Evolutionary conservation across 1,140 invertebrate species (phyloP).

Genomic region (Kradibia gibbosae): DNA sequence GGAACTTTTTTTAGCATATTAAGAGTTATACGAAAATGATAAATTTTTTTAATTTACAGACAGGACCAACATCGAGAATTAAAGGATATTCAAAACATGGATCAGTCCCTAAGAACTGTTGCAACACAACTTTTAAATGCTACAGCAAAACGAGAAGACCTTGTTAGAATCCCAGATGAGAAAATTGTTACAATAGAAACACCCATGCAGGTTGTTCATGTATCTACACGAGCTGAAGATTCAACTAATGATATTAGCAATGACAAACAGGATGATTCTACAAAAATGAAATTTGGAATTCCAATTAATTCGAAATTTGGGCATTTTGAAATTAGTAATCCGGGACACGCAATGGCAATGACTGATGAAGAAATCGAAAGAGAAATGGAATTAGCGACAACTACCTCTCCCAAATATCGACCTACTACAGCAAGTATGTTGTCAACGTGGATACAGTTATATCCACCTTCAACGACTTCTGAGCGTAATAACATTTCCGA

Average conservation of each 20-base stretch:
- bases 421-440: constrained; percentile 79
- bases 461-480: constrained; percentile 71
- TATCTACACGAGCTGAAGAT: constrained; percentile 29
- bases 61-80: constrained; percentile 50
- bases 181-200: constrained; percentile 46
- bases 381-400: constrained; percentile 59
- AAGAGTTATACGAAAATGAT: neutral
- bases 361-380: constrained; percentile 69
- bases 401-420: constrained; percentile 67
- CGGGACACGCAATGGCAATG: constrained; percentile 70
- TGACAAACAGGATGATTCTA: constrained; percentile 20
- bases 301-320: constrained; percentile 69
- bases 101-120: constrained; percentile 67
- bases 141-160: constrained; percentile 49
- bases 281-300: constrained; percentile 59
- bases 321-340: constrained; percentile 68
- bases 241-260: neutral
- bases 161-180: constrained; percentile 46
- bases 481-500: constrained; percentile 57
- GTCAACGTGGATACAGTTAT: constrained; percentile 84
- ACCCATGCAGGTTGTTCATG: constrained; percentile 40
- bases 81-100: constrained; percentile 67
- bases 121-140: constrained; percentile 68
- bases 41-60: constrained; percentile 49
- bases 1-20: neutral